Percentiles rank a stretch among this genome's conserved stretches.
Conservation (phyloP, 2,797 vertebrate genomes). For the Cottoperca gobio region DNA sequence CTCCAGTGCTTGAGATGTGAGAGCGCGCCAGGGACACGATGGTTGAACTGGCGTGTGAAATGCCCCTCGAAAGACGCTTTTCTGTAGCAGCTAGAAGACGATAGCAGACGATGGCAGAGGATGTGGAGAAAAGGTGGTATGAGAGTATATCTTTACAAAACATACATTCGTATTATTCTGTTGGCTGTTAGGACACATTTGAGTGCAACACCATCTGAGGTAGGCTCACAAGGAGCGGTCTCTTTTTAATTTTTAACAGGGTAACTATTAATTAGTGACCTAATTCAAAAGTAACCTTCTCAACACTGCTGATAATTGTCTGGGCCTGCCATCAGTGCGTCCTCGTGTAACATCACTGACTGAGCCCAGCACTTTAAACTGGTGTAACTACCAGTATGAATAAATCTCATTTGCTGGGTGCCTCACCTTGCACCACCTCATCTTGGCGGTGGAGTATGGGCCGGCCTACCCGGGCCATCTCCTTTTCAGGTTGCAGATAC, state of each 20-base stretch:
- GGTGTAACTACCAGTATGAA: not conserved
- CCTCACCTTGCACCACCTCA: constrained; percentile 92
- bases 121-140: not conserved
- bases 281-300: too few relatives aligned
- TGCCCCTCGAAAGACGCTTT: constrained; percentile 93
- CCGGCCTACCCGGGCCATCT: constrained; percentile 79
- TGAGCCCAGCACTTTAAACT: not conserved
- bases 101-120: not conserved
- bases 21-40: constrained; percentile 96
- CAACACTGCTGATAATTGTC: not conserved
- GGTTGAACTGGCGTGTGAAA: constrained; percentile 95
- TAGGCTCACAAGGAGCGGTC: too few relatives aligned
- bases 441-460: constrained; percentile 93
- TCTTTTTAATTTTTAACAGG: too few relatives aligned
- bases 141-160: too few relatives aligned
- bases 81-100: constrained; percentile 80
- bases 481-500: constrained; percentile 83
- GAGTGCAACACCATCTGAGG: too few relatives aligned
- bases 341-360: not conserved
- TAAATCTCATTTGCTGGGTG: not conserved
- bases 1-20: constrained; percentile 91
- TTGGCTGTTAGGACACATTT: too few relatives aligned
- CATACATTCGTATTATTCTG: too few relatives aligned
- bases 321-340: not conserved
- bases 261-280: too few relatives aligned